These are phyloP conservation scores for Celastrina argiolus DNA, from an alignment of 2,888 invertebrate species.

Conservation along the genomic window DNA sequence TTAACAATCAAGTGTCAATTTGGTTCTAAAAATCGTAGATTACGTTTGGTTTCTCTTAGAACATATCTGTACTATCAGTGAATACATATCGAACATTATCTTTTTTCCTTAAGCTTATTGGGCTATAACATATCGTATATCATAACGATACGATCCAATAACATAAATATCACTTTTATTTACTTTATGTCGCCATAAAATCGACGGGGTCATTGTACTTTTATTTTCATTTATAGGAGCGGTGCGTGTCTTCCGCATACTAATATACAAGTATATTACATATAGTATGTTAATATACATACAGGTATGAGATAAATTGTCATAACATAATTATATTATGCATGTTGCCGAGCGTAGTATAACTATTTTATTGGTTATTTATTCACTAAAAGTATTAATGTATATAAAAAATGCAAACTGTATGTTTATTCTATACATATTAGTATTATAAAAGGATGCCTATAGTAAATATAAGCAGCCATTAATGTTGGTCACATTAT, in stretches of 20 bases:
- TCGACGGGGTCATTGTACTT: not conserved
- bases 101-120: not conserved
- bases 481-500: no score
- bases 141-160: conserved; percentile 5
- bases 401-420: no score
- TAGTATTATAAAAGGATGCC: no score
- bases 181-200: not conserved
- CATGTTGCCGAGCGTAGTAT: no score
- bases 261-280: not conserved
- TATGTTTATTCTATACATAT: no score
- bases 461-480: no score
- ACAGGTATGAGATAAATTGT: not conserved
- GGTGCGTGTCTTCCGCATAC: not conserved
- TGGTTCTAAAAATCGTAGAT: no score
- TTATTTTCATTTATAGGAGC: no score
- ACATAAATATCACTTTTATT: conserved; percentile 1
- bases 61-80: not conserved
- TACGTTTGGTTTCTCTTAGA: not conserved
- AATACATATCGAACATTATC: not conserved
- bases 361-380: no score
- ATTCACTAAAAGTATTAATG: no score
- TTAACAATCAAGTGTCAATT: no score
- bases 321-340: not conserved
- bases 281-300: not conserved
- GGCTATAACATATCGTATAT: not conserved